Conservation (phyloP, 1,140 invertebrate genomes). For the Drosophila kepulauana region DNA sequence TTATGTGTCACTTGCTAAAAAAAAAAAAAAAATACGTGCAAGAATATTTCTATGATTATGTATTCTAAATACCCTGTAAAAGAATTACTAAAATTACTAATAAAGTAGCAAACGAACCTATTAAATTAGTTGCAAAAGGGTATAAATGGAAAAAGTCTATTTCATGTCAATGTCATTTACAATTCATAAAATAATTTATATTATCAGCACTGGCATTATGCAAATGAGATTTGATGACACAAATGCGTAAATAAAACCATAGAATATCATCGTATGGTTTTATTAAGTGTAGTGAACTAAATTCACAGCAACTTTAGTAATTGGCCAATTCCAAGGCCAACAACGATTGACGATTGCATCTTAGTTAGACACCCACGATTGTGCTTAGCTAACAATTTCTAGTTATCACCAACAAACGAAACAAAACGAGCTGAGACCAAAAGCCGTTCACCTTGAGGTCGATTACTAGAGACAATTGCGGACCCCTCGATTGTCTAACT, state of each 20-base stretch:
- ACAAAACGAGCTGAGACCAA: conserved; percentile 2
- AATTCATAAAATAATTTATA: conserved; percentile 38
- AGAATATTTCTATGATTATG: not conserved
- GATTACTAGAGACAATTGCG: not conserved
- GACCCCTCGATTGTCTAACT: conserved; percentile 31
- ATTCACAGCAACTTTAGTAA: conserved; percentile 1
- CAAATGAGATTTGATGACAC: conserved; percentile 32
- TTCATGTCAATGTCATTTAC: conserved; percentile 47
- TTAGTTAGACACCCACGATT: conserved; percentile 27
- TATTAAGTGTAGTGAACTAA: not conserved
- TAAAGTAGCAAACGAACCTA: not conserved
- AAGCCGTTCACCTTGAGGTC: conserved; percentile 45
- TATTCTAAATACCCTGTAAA: conserved; percentile 3
- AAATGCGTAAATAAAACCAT: conserved; percentile 26
- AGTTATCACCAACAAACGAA: not conserved
- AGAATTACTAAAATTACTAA: not conserved
- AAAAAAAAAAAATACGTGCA: not conserved
- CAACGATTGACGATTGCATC: not conserved
- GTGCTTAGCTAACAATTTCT: conserved; percentile 10
- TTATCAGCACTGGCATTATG: conserved; percentile 25
- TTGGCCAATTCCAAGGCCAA: conserved; percentile 16
- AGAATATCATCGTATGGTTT: not conserved
- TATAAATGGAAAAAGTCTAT: not conserved
- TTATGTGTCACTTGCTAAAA: conserved; percentile 18
- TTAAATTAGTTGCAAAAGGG: not conserved